These are phyloP conservation scores for Phalacrocorax brasilianus DNA, from an alignment of 2,113 vertebrate species.

Conservation along the genomic window DNA sequence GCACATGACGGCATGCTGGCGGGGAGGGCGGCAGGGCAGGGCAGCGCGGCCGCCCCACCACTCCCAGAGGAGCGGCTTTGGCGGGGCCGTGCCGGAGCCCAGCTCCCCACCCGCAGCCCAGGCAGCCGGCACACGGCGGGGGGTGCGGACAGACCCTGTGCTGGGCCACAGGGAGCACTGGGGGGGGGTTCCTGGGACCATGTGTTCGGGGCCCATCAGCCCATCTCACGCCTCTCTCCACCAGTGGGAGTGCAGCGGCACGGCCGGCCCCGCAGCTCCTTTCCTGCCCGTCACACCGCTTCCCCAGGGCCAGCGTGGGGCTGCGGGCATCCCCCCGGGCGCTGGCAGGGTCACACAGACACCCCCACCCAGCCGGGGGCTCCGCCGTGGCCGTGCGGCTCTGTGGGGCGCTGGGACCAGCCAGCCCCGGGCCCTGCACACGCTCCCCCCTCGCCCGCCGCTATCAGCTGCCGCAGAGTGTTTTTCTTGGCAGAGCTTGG, in stretches of 20 bases:
- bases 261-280: background rate
- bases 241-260: rapidly evolving
- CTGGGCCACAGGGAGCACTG: too few relatives aligned
- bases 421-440: rapidly evolving
- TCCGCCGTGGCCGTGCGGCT: background rate
- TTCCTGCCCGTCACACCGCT: background rate
- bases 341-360: background rate
- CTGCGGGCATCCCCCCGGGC: background rate
- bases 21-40: background rate
- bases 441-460: background rate
- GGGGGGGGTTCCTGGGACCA: background rate
- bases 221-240: rapidly evolving
- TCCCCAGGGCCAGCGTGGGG: background rate
- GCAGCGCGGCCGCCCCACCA: rapidly evolving
- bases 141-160: background rate
- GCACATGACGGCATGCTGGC: rapidly evolving
- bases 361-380: background rate
- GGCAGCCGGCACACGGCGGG: background rate
- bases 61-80: background rate
- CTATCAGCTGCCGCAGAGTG: background rate
- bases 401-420: background rate
- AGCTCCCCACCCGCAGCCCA: background rate
- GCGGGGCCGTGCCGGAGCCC: background rate
- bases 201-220: rapidly evolving
- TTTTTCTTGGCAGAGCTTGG: background rate